Percentiles rank a stretch among this genome's conserved stretches.
These are phyloP conservation scores for Manduca sexta DNA, from an alignment of 1,140 invertebrate genomes.

Conservation along the genomic window DNA sequence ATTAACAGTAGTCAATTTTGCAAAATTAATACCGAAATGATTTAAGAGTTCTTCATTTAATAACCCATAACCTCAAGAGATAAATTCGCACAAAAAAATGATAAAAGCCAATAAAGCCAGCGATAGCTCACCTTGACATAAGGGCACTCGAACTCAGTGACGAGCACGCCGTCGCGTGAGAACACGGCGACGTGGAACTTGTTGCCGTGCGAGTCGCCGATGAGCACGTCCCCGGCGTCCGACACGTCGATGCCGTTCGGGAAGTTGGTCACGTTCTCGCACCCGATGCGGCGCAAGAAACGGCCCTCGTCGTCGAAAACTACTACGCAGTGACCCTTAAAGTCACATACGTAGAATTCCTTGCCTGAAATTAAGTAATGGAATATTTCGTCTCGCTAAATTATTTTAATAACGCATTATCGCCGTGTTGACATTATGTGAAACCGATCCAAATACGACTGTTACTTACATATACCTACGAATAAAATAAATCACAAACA, in stretches of 20 bases:
- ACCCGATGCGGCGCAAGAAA: slow-evolving; percentile 93
- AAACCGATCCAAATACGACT: no score
- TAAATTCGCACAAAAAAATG: no score
- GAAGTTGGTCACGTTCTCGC: slow-evolving; percentile 96
- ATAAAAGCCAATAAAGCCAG: background rate
- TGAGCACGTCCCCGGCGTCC: slow-evolving; percentile 95
- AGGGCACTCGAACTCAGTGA: slow-evolving; percentile 96
- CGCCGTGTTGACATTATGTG: no score
- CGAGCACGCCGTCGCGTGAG: slow-evolving; percentile 86
- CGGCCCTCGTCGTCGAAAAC: slow-evolving; percentile 94
- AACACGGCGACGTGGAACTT: slow-evolving; percentile 97
- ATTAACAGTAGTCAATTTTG: no score
- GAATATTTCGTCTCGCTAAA: no score
- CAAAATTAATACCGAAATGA: no score
- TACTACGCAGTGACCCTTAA: slow-evolving; percentile 97
- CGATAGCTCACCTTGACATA: slow-evolving; percentile 98
- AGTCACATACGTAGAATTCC: slow-evolving; percentile 98
- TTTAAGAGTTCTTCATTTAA: no score
- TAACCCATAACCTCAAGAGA: no score
- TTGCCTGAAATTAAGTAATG: slow-evolving; percentile 77
- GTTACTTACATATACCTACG: no score
- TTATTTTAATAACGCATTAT: no score
- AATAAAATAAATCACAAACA: slow-evolving; percentile 1
- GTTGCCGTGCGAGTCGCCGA: slow-evolving; percentile 98
- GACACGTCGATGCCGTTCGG: slow-evolving; percentile 98